These are phyloP conservation scores for Leptodactylus fuscus DNA, from an alignment of 2,113 vertebrate species.

Conservation along the genomic window DNA sequence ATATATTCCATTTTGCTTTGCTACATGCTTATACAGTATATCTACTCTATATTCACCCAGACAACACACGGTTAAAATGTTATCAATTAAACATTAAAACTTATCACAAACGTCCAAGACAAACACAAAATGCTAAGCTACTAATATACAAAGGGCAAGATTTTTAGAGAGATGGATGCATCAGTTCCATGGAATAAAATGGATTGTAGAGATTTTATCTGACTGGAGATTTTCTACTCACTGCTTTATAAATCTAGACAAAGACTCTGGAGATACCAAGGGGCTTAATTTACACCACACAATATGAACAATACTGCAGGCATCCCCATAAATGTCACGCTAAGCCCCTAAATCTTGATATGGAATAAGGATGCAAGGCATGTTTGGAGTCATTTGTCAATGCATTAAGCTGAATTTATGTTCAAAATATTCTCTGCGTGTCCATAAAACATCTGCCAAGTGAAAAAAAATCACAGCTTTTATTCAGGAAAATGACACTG, in stretches of 20 bases:
- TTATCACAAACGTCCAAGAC: neutral
- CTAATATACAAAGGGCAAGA: slow-evolving; percentile 4
- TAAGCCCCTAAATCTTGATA: slow-evolving; percentile 47
- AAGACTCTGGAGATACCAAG: slow-evolving; percentile 44
- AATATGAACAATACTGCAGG: slow-evolving; percentile 51
- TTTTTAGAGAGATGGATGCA: slow-evolving; percentile 28
- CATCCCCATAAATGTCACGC: slow-evolving; percentile 46
- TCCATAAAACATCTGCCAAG: slow-evolving; percentile 32
- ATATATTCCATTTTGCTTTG: no score
- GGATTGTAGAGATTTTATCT: slow-evolving; percentile 49
- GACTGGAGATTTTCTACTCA: slow-evolving; percentile 34
- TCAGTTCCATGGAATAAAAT: slow-evolving; percentile 32
- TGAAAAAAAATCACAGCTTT: slow-evolving; percentile 24
- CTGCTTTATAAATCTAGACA: slow-evolving; percentile 51
- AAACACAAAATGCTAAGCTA: slow-evolving; percentile 52
- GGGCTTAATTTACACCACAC: slow-evolving; percentile 42
- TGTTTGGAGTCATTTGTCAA: slow-evolving; percentile 48
- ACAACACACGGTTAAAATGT: neutral
- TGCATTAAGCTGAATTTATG: slow-evolving; percentile 42
- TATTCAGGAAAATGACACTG: slow-evolving; percentile 12
- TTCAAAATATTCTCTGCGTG: slow-evolving; percentile 49
- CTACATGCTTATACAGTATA: no score
- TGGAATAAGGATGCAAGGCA: slow-evolving; percentile 43
- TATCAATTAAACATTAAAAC: neutral
- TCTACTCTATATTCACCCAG: neutral